These are phyloP conservation scores for Malurus splendens DNA, from an alignment of 2,797 vertebrate genomes.

Conservation along the genomic window DNA sequence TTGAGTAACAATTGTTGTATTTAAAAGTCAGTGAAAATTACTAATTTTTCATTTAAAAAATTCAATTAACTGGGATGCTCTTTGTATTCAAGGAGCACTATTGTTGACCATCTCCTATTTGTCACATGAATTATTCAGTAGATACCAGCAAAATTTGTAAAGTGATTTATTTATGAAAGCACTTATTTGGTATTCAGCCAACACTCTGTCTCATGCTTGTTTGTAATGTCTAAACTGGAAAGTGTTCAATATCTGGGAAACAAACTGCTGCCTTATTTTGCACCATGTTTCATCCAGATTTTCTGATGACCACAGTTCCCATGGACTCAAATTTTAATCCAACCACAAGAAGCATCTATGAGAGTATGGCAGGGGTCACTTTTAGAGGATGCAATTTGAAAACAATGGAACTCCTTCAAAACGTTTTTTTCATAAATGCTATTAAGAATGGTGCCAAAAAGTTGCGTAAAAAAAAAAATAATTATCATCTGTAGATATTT, in stretches of 20 bases:
- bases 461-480: neutral
- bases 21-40: neutral
- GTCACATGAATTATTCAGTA: neutral
- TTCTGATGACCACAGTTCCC: neutral
- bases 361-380: neutral
- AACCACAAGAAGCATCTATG: neutral
- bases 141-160: neutral
- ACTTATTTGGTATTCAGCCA: conserved; percentile 8
- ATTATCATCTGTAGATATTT: neutral
- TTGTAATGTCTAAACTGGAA: neutral
- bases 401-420: neutral
- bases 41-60: neutral
- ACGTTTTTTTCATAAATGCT: neutral
- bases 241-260: neutral
- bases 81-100: neutral
- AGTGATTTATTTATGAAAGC: conserved; percentile 21
- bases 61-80: neutral
- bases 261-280: neutral
- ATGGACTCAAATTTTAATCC: neutral
- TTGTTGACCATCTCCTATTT: neutral
- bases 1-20: neutral
- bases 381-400: neutral
- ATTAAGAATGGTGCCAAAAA: neutral
- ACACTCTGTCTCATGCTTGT: neutral
- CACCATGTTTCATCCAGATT: neutral